Conservation (phyloP, 1,140 invertebrate genomes). For the Ganaspis sp. region DNA sequence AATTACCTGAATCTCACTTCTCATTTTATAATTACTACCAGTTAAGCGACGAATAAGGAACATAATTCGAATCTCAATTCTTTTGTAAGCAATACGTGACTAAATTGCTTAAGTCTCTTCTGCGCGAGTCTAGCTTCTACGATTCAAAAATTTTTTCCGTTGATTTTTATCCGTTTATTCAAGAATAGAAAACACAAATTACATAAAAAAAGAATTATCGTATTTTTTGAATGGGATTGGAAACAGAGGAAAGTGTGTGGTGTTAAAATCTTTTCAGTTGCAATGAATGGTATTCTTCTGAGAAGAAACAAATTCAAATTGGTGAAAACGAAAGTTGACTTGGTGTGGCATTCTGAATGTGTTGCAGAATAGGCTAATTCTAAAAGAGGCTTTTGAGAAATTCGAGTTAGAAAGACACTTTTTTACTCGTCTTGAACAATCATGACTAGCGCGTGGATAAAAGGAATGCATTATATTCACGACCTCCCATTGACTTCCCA, state of each 20-base stretch:
- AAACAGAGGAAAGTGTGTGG: neutral
- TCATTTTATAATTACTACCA: too few relatives aligned
- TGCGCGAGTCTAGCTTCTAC: too few relatives aligned
- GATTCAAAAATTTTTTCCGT: too few relatives aligned
- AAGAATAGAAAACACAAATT: neutral
- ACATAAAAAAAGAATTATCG: neutral
- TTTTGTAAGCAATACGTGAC: too few relatives aligned
- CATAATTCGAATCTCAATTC: too few relatives aligned
- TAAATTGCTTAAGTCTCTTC: too few relatives aligned
- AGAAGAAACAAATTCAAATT: conserved; percentile 18
- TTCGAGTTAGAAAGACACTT: conserved; percentile 19
- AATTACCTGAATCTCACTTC: too few relatives aligned
- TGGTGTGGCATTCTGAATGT: neutral
- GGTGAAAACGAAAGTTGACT: conserved; percentile 15
- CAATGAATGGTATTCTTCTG: neutral
- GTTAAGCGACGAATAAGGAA: too few relatives aligned
- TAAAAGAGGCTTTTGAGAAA: conserved; percentile 3
- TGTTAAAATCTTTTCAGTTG: neutral
- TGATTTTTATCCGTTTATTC: neutral
- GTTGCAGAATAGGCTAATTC: conserved; percentile 20
- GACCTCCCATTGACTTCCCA: conserved; percentile 34
- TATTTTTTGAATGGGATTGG: neutral
- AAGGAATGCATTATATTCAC: conserved; percentile 45
- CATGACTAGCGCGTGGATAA: conserved; percentile 45
- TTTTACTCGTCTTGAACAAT: conserved; percentile 25